Conservation (phyloP, 2,888 invertebrate genomes). For the Scaptodrosophila latifasciaeformis region DNA sequence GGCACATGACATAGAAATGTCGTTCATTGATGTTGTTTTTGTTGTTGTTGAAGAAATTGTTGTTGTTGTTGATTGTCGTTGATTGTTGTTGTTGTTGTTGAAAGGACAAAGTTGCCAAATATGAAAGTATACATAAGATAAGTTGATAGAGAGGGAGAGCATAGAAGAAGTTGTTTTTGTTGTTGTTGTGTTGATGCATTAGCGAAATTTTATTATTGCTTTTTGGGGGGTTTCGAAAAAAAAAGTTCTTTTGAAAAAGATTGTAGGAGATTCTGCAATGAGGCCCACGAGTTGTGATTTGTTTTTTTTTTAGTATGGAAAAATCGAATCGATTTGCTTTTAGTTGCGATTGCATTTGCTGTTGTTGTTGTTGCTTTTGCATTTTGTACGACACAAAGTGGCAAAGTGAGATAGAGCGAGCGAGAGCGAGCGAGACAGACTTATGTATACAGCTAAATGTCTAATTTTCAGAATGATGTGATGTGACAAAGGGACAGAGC, state of each 20-base stretch:
- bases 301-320: conserved; percentile 21
- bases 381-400: conserved; percentile 3
- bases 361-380: neutral
- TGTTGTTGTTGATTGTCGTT: conserved; percentile 18
- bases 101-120: conserved; percentile 20
- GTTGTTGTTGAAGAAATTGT: neutral
- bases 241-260: conserved; percentile 28
- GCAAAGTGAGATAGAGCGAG: conserved; percentile 10
- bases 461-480: no score
- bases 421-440: conserved; percentile 18
- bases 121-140: conserved; percentile 58
- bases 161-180: conserved; percentile 33
- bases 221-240: no score
- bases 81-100: conserved; percentile 17
- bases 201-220: conserved; percentile 52
- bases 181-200: conserved; percentile 48
- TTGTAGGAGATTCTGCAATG: conserved; percentile 28
- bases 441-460: no score
- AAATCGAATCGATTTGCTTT: neutral
- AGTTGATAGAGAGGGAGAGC: conserved; percentile 27
- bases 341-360: neutral
- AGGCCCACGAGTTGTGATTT: conserved; percentile 28
- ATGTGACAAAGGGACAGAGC: conserved; percentile 11
- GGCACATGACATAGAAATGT: conserved; percentile 13
- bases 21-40: conserved; percentile 23